Base-by-base conservation (phyloP, 2,888 invertebrate genomes). In the Imbricaverruca yamaguchii region DNA sequence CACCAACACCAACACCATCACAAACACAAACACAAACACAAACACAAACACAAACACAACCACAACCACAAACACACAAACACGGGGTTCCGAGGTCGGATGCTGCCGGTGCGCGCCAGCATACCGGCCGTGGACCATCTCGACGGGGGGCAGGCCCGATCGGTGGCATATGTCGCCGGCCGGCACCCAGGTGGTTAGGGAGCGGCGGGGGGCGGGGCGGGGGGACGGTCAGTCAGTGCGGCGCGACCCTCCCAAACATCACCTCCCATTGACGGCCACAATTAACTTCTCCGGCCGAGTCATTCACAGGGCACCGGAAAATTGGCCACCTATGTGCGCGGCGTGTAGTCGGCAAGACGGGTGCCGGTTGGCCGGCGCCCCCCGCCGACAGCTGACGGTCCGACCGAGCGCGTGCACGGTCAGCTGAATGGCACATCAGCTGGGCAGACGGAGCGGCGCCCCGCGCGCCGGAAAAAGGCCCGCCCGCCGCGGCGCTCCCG, bases 11-110 rank as follows among this genome's bases (percentile, higher is more conserved):
- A n/a, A n/a, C n/a, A n/a, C n/a, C n/a, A n/a, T n/a, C 80, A 80
- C 21, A 80, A 56, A 80, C 18, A 80, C 80, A 80, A 10, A 80
- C 57, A 80, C 21, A n/a, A 9, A n/a, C 80, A 80, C 21, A 80
- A 56, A 80, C 18, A 80, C 80, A 80, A 10, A 80, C 57, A 80
- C 21, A n/a, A 9, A n/a, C 80, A 80, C 21, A 80, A 56, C 57
- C 18, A 80, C 80, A 80, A 10, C 57, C 57, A 80, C 21, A n/a
- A 9, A 57, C 80, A 21, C 55, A 59, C 80, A 57, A 21, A 59
- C 80, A 59, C 21, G 15, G 25, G 1, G 18, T n/a, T 9, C n/a
- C 21, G n/a, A 21, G 63, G n/a, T 21, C 63, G n/a, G 12, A 7
- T 57, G 57, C 61, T 13, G 15, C 18, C 61, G 61, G 61, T 18